Percentiles rank a stretch among this genome's conserved stretches.
phyloP scores from a whole-genome alignment of 2,113 vertebrate species.

The Protomyctophum bolini region DNA sequence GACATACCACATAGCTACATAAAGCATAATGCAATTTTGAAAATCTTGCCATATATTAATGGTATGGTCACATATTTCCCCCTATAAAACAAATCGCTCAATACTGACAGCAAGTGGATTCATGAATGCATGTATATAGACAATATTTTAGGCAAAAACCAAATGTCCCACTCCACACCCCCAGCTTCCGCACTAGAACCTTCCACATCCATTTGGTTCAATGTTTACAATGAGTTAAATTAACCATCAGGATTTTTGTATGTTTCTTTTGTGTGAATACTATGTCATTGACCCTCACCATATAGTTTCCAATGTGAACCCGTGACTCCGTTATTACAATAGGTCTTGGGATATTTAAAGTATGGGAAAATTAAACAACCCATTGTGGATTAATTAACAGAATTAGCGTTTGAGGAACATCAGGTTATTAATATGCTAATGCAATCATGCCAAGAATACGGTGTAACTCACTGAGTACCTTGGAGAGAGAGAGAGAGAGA shows the following conservation, averaged over 20 bases:
- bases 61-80: too few species aligned
- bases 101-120: too few species aligned
- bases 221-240: background rate
- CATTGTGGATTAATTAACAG: conserved; percentile 47
- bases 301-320: conserved; percentile 4
- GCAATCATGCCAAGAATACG: conserved; percentile 32
- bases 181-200: background rate
- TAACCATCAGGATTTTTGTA: background rate
- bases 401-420: conserved; percentile 40
- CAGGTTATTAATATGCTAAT: conserved; percentile 47
- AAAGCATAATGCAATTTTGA: too few species aligned
- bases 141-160: too few species aligned
- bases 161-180: too few species aligned
- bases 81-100: too few species aligned
- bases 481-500: background rate
- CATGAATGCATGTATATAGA: too few species aligned
- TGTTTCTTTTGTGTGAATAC: background rate
- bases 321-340: conserved; percentile 6
- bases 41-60: too few species aligned
- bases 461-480: background rate
- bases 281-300: too few species aligned
- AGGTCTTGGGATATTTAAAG: conserved; percentile 9
- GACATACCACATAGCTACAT: too few species aligned
- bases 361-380: conserved; percentile 38
- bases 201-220: background rate